These are phyloP conservation scores for Apodemia duryi DNA, from an alignment of 2,888 invertebrate species.

Conservation along the genomic window DNA sequence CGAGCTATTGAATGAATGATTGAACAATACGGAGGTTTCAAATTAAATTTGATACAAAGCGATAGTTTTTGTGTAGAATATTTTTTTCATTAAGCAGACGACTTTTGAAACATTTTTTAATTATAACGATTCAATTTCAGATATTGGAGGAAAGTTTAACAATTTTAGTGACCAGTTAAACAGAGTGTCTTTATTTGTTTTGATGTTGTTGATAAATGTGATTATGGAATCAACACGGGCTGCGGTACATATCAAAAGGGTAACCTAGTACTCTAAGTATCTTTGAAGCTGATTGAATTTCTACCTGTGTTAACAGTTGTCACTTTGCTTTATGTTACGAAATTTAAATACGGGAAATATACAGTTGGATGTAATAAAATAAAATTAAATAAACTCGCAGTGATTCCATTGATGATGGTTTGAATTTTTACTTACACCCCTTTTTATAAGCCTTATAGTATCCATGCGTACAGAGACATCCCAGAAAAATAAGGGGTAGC, in stretches of 20 bases:
- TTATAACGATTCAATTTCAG: no score
- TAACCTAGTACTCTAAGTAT: constrained; percentile 76
- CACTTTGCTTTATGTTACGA: constrained; percentile 50
- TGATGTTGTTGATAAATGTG: constrained; percentile 77
- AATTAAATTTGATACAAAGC: no score
- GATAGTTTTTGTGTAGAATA: no score
- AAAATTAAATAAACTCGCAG: constrained; percentile 73
- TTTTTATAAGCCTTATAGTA: not conserved
- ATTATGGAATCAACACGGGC: constrained; percentile 72
- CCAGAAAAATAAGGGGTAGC: no score
- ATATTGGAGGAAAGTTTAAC: not conserved
- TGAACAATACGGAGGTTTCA: no score
- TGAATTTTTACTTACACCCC: constrained; percentile 43
- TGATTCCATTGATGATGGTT: constrained; percentile 69
- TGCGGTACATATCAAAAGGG: constrained; percentile 69
- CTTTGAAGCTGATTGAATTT: constrained; percentile 63
- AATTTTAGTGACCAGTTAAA: constrained; percentile 42
- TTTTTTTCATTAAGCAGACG: no score
- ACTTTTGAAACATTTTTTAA: no score
- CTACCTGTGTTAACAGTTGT: constrained; percentile 38
- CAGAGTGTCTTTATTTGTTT: constrained; percentile 68
- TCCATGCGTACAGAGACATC: no score
- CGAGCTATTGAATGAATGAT: no score
- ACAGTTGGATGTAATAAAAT: constrained; percentile 75
- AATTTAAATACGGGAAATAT: constrained; percentile 55